Conservation (phyloP, 1,140 invertebrate genomes). For the Oreohelix idahoensis region DNA sequence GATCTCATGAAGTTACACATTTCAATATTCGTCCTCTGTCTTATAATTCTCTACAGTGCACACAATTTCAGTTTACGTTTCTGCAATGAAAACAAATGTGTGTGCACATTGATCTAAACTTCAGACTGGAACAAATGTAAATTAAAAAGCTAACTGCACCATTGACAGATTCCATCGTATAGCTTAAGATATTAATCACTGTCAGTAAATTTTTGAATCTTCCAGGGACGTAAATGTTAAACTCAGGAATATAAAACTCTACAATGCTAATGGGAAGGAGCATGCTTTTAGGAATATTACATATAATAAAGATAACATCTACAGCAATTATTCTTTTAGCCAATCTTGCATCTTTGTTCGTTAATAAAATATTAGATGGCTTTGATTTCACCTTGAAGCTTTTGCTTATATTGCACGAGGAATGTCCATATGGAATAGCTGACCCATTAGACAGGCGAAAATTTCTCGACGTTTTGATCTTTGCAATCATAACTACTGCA, state of each 20-base stretch:
- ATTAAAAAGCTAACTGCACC: background rate
- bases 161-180: background rate
- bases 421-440: background rate
- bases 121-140: background rate
- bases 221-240: background rate
- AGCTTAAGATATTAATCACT: background rate
- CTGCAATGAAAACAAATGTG: background rate
- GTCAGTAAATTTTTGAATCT: background rate
- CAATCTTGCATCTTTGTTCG: background rate
- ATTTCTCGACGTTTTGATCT: background rate
- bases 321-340: background rate
- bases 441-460: background rate
- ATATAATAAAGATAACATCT: background rate
- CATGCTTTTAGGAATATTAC: background rate
- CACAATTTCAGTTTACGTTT: too few relatives aligned
- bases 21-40: too few relatives aligned
- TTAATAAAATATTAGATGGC: background rate
- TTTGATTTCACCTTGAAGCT: background rate
- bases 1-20: too few relatives aligned
- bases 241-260: background rate
- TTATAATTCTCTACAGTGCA: too few relatives aligned
- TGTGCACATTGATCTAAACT: background rate
- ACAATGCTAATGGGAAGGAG: background rate
- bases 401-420: background rate
- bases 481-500: constrained; percentile 1